Evolutionary conservation across 2,113 vertebrate genomes (phyloP).

Genomic region (Centropus bengalensis): DNA sequence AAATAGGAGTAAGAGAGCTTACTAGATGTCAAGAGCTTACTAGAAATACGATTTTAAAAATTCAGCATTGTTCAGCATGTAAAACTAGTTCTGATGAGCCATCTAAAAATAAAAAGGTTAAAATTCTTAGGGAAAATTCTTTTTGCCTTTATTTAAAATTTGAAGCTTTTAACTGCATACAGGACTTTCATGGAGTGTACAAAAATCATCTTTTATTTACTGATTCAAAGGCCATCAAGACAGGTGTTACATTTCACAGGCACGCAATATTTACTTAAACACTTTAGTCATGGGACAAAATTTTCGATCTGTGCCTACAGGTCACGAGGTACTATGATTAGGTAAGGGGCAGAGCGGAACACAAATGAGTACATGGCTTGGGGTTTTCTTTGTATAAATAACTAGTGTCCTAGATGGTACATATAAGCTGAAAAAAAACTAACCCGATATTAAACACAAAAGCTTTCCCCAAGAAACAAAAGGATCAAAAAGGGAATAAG

Average conservation of each 20-base stretch:
- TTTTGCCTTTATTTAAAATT: constrained; percentile 68
- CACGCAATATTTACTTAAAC: constrained; percentile 26
- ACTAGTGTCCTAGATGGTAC: constrained; percentile 23
- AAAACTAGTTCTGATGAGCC: constrained; percentile 65
- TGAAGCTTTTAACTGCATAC: constrained; percentile 43
- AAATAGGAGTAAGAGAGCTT: constrained; percentile 63
- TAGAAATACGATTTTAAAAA: constrained; percentile 71
- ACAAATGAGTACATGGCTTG: not conserved
- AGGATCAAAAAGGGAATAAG: constrained; percentile 37
- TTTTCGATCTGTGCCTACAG: constrained; percentile 27
- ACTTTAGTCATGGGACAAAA: constrained; percentile 39
- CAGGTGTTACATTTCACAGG: constrained; percentile 44
- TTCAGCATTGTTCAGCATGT: constrained; percentile 41
- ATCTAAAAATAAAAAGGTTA: constrained; percentile 75
- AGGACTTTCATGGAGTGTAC: constrained; percentile 56
- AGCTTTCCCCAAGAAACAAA: constrained; percentile 46
- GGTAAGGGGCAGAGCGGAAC: not conserved
- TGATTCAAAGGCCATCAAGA: constrained; percentile 62
- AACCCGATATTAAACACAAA: constrained; percentile 23
- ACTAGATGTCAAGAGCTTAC: constrained; percentile 65
- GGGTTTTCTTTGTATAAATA: constrained; percentile 16
- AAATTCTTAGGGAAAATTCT: constrained; percentile 56
- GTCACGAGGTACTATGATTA: constrained; percentile 9
- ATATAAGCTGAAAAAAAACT: constrained; percentile 4
- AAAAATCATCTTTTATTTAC: constrained; percentile 54